These are phyloP conservation scores for Agrochola litura DNA, from an alignment of 2,888 invertebrate genomes.

Conservation along the genomic window DNA sequence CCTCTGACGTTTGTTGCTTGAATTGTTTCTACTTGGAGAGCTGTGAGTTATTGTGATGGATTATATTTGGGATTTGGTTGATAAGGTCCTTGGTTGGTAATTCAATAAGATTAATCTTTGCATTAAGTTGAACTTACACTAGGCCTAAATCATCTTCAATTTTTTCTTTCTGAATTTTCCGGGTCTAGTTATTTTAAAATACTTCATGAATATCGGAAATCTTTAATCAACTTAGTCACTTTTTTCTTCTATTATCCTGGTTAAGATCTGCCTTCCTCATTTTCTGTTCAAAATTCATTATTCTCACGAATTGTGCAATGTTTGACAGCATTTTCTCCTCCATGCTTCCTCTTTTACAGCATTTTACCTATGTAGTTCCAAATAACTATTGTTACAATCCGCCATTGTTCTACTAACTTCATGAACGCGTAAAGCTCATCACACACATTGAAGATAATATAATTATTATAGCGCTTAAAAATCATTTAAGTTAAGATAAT, in stretches of 20 bases:
- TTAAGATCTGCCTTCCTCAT: no score
- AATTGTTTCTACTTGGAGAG: slow-evolving; percentile 7
- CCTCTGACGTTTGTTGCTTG: slow-evolving; percentile 33
- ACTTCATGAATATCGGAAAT: background rate
- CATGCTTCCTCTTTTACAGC: background rate
- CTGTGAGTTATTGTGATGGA: slow-evolving; percentile 13
- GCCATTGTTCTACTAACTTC: slow-evolving; percentile 4
- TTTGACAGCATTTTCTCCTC: background rate
- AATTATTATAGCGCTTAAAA: no score
- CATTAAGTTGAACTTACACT: background rate
- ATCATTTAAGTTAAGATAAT: no score
- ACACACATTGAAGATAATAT: no score
- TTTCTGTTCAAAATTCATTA: no score
- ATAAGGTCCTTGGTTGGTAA: background rate
- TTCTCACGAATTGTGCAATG: background rate
- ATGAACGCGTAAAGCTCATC: background rate
- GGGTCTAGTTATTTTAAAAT: background rate
- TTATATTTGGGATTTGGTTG: slow-evolving; percentile 1
- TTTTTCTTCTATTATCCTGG: no score
- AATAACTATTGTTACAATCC: background rate
- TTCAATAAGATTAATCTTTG: slow-evolving; percentile 2
- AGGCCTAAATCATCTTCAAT: background rate
- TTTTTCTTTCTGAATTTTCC: background rate
- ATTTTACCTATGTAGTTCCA: background rate
- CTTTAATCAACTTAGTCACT: background rate